Evolutionary conservation across 2,888 invertebrate genomes (phyloP).

Genomic region (Alloplasta piceator): DNA sequence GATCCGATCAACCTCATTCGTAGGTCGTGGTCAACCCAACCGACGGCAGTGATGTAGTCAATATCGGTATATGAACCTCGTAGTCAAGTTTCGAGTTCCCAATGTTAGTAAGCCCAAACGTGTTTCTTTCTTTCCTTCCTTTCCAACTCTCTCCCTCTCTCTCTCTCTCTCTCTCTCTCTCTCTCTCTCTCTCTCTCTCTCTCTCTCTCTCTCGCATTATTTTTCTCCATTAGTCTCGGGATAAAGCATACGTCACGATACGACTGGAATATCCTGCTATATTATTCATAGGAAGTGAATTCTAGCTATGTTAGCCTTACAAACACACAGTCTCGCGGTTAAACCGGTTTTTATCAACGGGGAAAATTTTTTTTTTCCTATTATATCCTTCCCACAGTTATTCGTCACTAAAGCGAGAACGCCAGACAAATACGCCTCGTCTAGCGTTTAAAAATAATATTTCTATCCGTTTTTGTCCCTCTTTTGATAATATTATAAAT

Average conservation of each 20-base stretch:
- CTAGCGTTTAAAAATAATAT: too few relatives aligned
- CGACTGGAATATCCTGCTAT: slow-evolving; percentile 34
- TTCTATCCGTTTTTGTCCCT: too few relatives aligned
- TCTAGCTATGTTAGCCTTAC: slow-evolving; percentile 41
- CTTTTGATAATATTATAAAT: too few relatives aligned
- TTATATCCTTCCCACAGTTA: too few relatives aligned
- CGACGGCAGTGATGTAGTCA: slow-evolving; percentile 14
- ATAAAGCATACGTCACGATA: slow-evolving; percentile 56
- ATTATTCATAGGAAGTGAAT: slow-evolving; percentile 57
- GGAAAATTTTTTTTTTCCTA: not conserved
- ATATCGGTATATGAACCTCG: slow-evolving; percentile 2
- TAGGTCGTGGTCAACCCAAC: slow-evolving; percentile 58
- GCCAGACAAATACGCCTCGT: too few relatives aligned
- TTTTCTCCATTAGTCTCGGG: slow-evolving; percentile 26
- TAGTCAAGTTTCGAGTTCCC: slow-evolving; percentile 24
- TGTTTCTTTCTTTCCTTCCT: not conserved
- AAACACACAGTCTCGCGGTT: slow-evolving; percentile 6
- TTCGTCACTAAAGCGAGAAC: too few relatives aligned
- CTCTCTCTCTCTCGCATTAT: not conserved
- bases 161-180: slow-evolving; percentile 6
- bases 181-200: slow-evolving; percentile 11
- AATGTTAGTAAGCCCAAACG: slow-evolving; percentile 27
- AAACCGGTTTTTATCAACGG: slow-evolving; percentile 46
- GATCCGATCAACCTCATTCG: slow-evolving; percentile 11
- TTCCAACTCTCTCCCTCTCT: too few relatives aligned